Percentiles rank a stretch among this genome's conserved stretches.
These are phyloP conservation scores for Ophioderma brevispina DNA, from an alignment of 35 echinoderm and acorn worm genomes.

Conservation along the genomic window DNA sequence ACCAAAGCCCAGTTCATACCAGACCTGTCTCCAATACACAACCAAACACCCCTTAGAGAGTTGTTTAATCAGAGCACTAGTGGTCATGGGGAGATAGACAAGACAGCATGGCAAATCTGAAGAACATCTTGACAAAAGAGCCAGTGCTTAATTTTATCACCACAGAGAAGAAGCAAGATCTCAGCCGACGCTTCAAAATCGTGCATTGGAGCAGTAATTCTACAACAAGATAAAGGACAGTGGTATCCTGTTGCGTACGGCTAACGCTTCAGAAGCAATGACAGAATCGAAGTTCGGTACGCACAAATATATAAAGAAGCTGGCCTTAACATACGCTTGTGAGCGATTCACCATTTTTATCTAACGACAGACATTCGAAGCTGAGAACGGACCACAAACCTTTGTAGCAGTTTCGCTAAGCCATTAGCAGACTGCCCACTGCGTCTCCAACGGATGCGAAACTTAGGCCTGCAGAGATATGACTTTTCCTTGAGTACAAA, in stretches of 20 bases:
- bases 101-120: conserved; percentile 22
- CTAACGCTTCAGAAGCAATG: conserved; percentile 56
- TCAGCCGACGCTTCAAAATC: conserved; percentile 36
- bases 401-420: conserved; percentile 54
- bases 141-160: conserved; percentile 60
- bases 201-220: conserved; percentile 52
- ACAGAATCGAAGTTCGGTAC: conserved; percentile 41
- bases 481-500: conserved; percentile 49
- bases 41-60: conserved; percentile 44
- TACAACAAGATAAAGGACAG: conserved; percentile 41
- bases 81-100: conserved; percentile 66
- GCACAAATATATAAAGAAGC: conserved; percentile 53
- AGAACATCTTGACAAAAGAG: not conserved
- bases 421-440: conserved; percentile 61
- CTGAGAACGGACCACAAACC: conserved; percentile 72
- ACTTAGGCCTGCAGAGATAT: conserved; percentile 73
- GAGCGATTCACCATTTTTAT: conserved; percentile 58
- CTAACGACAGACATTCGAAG: conserved; percentile 40
- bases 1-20: conserved; percentile 68
- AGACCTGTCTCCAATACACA: conserved; percentile 45
- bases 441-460: too few species aligned
- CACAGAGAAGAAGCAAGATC: conserved; percentile 21
- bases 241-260: conserved; percentile 56
- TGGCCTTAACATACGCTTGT: conserved; percentile 58
- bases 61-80: conserved; percentile 41